Base-by-base conservation (phyloP, 2,797 vertebrate genomes). In the Eulemur mongoz region DNA sequence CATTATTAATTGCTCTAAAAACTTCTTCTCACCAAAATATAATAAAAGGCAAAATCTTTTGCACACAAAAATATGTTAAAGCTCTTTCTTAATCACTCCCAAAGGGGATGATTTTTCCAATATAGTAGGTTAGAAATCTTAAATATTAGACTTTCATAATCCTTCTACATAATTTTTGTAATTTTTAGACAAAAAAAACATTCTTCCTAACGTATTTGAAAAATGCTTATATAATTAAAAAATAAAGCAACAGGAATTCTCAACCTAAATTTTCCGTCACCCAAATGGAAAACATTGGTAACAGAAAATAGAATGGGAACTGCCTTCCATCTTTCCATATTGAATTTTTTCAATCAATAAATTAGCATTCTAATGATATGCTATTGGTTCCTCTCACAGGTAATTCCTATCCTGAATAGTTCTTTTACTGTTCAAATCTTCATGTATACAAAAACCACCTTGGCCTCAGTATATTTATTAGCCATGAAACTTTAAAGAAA, bases 1-100 rank as follows among this genome's bases (percentile, higher is more conserved):
- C 65, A 97, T 95, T 97, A 97, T 96, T 97, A 97, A 95, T 92
- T 97, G 32, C 52, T 79, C 79, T 93, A 81, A 97, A 96, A 96
- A 48, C 9, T 89, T 80, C 30, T 48, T 88, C 78, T 82, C 70
- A 88, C 87, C 30, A 95, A 96, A 96, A 97, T 96, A 96, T 18
- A 63, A 61, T 93, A 86, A 91, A 89, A 91, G 54, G 15, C 43
- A 91, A 95, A 97, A 65, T 83, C 15, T 70, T 93, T 86, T 72
- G 45, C 35, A 78, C 7, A 84, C 6, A 95, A 92, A 69, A 94
- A 43, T 57, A 76, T 27, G 17, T 27, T 88, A 96, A 96, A 93
- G 43, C 20, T 25, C n/a, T 84, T 94, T 89, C 32, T 2, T 91
- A 72, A 61, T 92, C 61, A 82, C 2, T 81, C 40, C 15, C 65